These are phyloP conservation scores for Aradus depressus DNA, from an alignment of 2,888 invertebrate genomes.

Conservation along the genomic window DNA sequence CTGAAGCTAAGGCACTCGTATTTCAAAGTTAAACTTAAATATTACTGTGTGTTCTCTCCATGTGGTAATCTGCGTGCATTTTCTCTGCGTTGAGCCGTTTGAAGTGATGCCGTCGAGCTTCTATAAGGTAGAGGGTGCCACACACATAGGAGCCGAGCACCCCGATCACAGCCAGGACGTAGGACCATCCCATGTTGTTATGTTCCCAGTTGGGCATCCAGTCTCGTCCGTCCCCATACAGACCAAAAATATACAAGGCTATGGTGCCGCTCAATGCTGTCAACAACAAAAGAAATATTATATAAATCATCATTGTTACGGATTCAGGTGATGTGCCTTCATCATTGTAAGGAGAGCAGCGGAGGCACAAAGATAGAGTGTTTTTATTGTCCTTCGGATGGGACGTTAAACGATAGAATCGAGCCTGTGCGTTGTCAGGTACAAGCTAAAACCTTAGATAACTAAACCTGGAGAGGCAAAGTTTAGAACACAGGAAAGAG, in stretches of 20 bases:
- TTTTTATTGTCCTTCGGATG: too few relatives aligned
- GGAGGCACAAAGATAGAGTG: too few relatives aligned
- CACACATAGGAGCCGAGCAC: constrained; percentile 62
- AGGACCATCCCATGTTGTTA: constrained; percentile 91
- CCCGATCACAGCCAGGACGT: constrained; percentile 72
- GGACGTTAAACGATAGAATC: too few relatives aligned
- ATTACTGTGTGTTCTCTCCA: constrained; percentile 26
- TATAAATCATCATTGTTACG: background rate
- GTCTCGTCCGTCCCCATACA: constrained; percentile 78
- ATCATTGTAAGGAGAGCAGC: too few relatives aligned
- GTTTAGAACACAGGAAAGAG: too few relatives aligned
- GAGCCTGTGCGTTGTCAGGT: too few relatives aligned
- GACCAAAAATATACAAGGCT: constrained; percentile 78
- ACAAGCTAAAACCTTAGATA: too few relatives aligned
- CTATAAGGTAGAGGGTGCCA: constrained; percentile 69
- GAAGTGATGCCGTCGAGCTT: constrained; percentile 67
- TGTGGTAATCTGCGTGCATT: constrained; percentile 24
- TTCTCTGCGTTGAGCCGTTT: constrained; percentile 48
- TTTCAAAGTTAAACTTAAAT: too few relatives aligned
- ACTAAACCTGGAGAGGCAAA: too few relatives aligned
- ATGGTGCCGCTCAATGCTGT: constrained; percentile 68
- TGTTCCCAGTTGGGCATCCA: constrained; percentile 97
- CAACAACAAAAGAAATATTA: constrained; percentile 1
- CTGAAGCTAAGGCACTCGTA: too few relatives aligned
- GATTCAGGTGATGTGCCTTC: too few relatives aligned